A percentile compares a stretch with the other conserved stretches of the same genome.
These are phyloP conservation scores for Karalla daura DNA, from an alignment of 2,797 vertebrate genomes.

Conservation along the genomic window DNA sequence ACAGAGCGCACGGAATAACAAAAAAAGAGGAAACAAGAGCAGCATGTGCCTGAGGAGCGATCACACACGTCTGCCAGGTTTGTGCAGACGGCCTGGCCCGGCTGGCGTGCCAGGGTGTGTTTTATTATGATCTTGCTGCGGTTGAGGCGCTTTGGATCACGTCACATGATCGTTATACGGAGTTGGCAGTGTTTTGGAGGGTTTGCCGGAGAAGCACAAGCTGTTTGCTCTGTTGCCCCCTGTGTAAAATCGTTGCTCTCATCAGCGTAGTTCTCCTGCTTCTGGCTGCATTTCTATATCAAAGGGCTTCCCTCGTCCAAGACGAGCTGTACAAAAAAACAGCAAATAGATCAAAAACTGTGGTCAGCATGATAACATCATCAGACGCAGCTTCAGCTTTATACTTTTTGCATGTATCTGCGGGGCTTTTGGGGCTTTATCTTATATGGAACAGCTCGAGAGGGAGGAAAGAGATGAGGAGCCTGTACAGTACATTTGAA, in stretches of 20 bases:
- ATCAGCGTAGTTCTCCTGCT: not conserved
- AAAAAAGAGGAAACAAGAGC: not conserved
- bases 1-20: too few species aligned
- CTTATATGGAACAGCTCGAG: too few species aligned
- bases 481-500: too few species aligned
- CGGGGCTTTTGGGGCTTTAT: too few species aligned
- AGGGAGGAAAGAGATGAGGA: too few species aligned
- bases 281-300: not conserved
- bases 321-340: not conserved
- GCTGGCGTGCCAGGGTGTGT: too few species aligned
- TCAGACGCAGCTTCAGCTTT: not conserved
- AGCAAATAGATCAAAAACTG: not conserved
- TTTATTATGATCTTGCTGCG: not conserved
- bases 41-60: not conserved
- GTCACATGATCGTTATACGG: not conserved
- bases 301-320: not conserved
- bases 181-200: not conserved
- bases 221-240: not conserved
- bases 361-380: not conserved
- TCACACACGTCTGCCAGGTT: not conserved
- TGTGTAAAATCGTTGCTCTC: not conserved
- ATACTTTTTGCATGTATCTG: not conserved
- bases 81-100: not conserved
- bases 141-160: not conserved
- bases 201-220: too few species aligned